Percentiles rank a stretch among this genome's conserved stretches.
Evolutionary conservation across 2,113 vertebrate species (phyloP).

Genomic region (Phylloscopus whistleri): DNA sequence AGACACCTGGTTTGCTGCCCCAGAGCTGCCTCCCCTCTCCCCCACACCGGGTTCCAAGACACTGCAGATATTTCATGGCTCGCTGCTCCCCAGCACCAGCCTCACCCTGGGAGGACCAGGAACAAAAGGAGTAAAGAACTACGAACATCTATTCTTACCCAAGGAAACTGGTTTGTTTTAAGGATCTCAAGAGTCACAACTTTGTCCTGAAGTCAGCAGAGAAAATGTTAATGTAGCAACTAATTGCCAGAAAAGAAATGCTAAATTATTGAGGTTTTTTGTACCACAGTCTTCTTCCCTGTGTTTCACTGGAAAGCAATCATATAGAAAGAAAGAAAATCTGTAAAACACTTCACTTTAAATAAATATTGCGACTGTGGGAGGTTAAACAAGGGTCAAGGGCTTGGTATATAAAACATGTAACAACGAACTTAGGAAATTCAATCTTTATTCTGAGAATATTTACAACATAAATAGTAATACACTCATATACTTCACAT

Average conservation of each 20-base stretch:
- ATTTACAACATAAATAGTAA: constrained; percentile 6
- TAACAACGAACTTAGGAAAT: background rate
- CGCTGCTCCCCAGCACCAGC: background rate
- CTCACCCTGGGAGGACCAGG: background rate
- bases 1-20: background rate
- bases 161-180: background rate
- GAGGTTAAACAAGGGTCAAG: background rate
- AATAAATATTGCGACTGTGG: background rate
- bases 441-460: background rate
- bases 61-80: background rate
- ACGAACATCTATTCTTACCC: background rate
- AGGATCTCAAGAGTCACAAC: background rate
- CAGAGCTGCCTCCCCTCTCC: background rate
- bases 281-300: background rate
- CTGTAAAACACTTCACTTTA: background rate
- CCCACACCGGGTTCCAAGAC: fast-evolving
- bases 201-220: background rate
- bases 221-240: background rate
- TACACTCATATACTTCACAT: background rate
- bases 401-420: background rate
- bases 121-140: background rate
- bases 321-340: background rate
- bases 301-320: background rate
- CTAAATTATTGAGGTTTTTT: background rate
- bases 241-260: background rate